Evolutionary conservation across 64 coral and sea anemone genomes (phyloP), one percentile per base, ranked within the genome.

Genomic region (Platygyra sinensis): DNA sequence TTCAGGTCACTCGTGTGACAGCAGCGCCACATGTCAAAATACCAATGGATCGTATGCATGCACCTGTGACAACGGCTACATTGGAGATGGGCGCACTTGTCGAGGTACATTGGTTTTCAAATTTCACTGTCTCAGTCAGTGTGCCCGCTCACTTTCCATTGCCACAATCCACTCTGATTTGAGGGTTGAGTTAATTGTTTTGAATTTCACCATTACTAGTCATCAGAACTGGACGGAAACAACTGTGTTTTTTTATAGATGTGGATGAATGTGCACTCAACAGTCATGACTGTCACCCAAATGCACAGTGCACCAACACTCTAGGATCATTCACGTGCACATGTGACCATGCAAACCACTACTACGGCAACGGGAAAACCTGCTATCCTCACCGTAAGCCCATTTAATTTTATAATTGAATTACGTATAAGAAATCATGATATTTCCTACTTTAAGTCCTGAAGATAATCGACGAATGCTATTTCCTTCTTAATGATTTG

Each of bases 1-100:
- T 49, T 2, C 36, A 49, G 52, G 76, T 57, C 46, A 87, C 13
- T 2, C 13, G 19, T 89, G 87, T 77, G 87, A 77, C 42, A 30
- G 72, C 30, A 89, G 75, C 50, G 87, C 74, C 22, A 39, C 72
- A 13, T 89, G 87, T 78, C 22, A 14, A 0, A 89, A 89, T 20
- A 89, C 87, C 3, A 22, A 33, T 38, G 87, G 87, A 64, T 89
- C 87, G 30, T 89, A 89, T 62, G 30, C 30, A 24, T 89, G 87
- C 74, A 62, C 18, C 12, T 89, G 87, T 30, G 42, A 65, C 18
- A 76, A 19, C 4, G 87, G 87, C 17, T 89, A 89, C 74, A 22
- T 19, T 77, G 87, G 87, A 49, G 87, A 89, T 77, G 29, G 55
- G 25, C 54, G 14, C 15, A 78, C 76, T 13, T 78, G 76, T 55